Percentiles rank a stretch among this genome's conserved stretches.
Conservation (phyloP, 2,113 vertebrate species). For the Sporophila hypoxantha region DNA sequence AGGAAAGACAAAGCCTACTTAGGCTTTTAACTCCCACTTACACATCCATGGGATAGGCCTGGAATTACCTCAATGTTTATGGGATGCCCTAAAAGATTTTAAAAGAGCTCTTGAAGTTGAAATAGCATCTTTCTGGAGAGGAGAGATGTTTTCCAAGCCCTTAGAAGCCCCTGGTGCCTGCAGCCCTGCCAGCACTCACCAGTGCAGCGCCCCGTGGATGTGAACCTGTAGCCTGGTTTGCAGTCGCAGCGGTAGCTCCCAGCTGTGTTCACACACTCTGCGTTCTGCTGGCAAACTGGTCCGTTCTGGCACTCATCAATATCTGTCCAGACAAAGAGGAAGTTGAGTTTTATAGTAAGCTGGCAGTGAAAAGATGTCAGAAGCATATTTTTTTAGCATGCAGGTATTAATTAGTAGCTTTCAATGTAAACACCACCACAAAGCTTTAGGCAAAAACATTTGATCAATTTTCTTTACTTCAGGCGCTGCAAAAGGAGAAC, state of each 20-base stretch:
- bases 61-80: neutral
- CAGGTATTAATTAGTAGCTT: neutral
- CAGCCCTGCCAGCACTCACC: slow-evolving; percentile 67
- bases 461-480: neutral
- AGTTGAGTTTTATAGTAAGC: neutral
- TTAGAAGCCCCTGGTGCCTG: neutral
- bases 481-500: neutral
- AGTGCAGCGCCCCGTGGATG: slow-evolving; percentile 82
- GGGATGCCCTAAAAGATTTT: neutral
- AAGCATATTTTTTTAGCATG: neutral
- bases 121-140: neutral
- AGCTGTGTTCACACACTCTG: slow-evolving; percentile 86
- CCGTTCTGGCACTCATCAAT: slow-evolving; percentile 97
- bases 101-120: neutral
- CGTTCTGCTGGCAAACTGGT: slow-evolving; percentile 90
- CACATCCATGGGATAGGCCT: neutral
- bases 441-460: neutral
- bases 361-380: neutral
- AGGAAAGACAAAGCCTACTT: neutral
- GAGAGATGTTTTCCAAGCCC: neutral
- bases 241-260: slow-evolving; percentile 95
- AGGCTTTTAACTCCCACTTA: neutral
- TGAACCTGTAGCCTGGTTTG: slow-evolving; percentile 89
- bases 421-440: neutral
- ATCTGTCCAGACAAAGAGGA: slow-evolving; percentile 65